Base-by-base conservation (phyloP, 2,888 invertebrate genomes). In the Athalia rosae region DNA sequence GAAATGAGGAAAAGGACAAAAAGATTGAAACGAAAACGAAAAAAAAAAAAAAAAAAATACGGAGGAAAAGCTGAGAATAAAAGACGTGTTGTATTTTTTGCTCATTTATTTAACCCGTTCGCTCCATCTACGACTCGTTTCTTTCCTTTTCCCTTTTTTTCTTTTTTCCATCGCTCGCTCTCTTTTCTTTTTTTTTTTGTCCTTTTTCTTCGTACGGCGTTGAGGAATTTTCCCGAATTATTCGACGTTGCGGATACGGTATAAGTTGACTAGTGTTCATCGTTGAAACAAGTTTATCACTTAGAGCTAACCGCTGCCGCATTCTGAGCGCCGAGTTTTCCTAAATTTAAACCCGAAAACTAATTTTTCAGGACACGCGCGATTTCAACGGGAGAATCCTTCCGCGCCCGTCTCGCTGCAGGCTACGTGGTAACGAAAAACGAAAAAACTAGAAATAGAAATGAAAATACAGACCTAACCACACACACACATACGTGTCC, bases 331-430 rank as follows among this genome's bases (percentile, higher is more conserved):
- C 13, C 43, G 41, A 76, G 63, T 41, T 47, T 62, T 62, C 53
- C 81, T 81, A 82, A 79, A 82, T 82, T 82, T 80, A 76, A 76
- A 76, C 59, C 64, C 66, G 5, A 69, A 62, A 77, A 80, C 76
- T 80, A 81, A 82, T 83, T 83, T 83, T 80, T 83, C 83, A 82
- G 82, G 81, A 81, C 78, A 83, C 79, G 83, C 82, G 74, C 83
- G 80, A 83, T 82, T 83, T 82, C 81, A 81, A 79, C 64, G 69
- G 78, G 79, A 78, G 80, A 81, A 81, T 82, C 77, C 77, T 80
- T 80, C 58, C 79, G 67, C 59, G 63, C 47, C 41, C 62, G 74
- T 50, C 28, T 28, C 0, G 28, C 28, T 28, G 28, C 28, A 28
- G 28, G 28, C 28, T 28, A 28, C 59, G 41, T 6, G 79, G 58